Base-by-base conservation (phyloP, 2,888 invertebrate genomes). In the Parnassius smintheus region DNA sequence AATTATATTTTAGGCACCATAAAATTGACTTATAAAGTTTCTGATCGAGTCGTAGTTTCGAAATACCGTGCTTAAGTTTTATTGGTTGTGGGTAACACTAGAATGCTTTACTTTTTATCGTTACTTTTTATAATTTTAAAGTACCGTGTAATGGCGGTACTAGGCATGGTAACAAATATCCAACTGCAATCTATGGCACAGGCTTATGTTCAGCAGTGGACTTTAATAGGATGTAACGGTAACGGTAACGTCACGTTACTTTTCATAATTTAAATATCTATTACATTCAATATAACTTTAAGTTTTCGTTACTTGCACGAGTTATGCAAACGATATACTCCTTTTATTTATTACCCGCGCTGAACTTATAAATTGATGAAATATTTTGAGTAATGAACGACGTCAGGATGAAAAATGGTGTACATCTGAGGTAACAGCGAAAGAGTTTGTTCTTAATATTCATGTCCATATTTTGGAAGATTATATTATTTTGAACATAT, bases 371-470 rank as follows among this genome's bases (percentile, higher is more conserved):
- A 63, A 63, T 42, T 59, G 59, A 59, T 56, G 51, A 63, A 59
- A 59, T 51, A 56, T 59, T 63, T 63, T 63, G 59, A 63, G 55
- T 63, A 63, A 63, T 63, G 63, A 63, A 59, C 59, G 63, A 59
- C 51, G 56, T 59, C 63, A 46, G 52, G 41, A 56, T 52, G 63
- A 63, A 56, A 63, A 56, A 63, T 63, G 56, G 46, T 56, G 41
- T 51, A 56, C n/a, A 48, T 50, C 56, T 51, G 59, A 59, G 63
- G 50, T 63, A 50, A 25, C 54, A 22, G 45, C 10, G 53, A 48
- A 56, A 51, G 56, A 56, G 50, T 56, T 52, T 50, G 44, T 56
- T 61, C 45, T 61, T 49, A 49, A 49, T 49, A 49, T 49, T 49
- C 9, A 9, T 49, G 12, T 59, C 52, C 22, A 51, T 25, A 51